Evolutionary conservation across 2,888 invertebrate species (phyloP).

Genomic region (Chaetogeoica ovagalla): DNA sequence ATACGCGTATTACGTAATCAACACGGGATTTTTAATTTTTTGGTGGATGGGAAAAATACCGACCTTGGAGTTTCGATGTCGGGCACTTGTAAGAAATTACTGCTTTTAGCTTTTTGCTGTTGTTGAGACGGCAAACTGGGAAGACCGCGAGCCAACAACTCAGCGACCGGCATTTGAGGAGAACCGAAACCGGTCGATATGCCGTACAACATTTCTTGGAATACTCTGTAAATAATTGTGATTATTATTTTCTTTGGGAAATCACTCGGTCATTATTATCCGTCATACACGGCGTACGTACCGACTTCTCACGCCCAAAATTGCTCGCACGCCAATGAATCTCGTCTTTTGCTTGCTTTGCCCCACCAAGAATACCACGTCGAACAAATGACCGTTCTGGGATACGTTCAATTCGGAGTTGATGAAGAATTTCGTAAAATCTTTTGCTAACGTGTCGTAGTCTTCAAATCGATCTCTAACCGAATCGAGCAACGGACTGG

Average conservation of each 20-base stretch:
- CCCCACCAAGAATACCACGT: constrained; percentile 87
- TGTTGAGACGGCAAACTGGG: constrained; percentile 85
- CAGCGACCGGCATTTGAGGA: constrained; percentile 89
- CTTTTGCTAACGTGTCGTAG: constrained; percentile 90
- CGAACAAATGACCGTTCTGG: constrained; percentile 81
- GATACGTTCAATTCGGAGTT: constrained; percentile 79
- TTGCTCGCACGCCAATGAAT: constrained; percentile 88
- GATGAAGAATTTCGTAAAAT: constrained; percentile 85
- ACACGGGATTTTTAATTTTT: too few species aligned
- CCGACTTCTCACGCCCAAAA: constrained; percentile 88
- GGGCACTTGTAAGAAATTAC: constrained; percentile 88
- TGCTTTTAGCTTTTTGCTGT: constrained; percentile 85
- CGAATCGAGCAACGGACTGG: constrained; percentile 87
- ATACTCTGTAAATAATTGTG: constrained; percentile 65
- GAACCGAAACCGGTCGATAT: constrained; percentile 92
- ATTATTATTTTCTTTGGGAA: neutral
- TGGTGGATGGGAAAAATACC: neutral
- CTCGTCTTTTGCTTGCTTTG: constrained; percentile 89
- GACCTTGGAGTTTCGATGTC: constrained; percentile 81
- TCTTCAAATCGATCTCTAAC: constrained; percentile 92
- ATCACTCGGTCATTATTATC: too few species aligned
- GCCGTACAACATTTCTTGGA: constrained; percentile 92
- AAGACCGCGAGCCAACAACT: constrained; percentile 80
- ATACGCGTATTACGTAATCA: too few species aligned
- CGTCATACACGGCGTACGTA: constrained; percentile 58